Percentiles rank a stretch among this genome's conserved stretches.
phyloP scores from a whole-genome alignment of 2,888 invertebrate genomes.

The Eurytoma adleriae region DNA sequence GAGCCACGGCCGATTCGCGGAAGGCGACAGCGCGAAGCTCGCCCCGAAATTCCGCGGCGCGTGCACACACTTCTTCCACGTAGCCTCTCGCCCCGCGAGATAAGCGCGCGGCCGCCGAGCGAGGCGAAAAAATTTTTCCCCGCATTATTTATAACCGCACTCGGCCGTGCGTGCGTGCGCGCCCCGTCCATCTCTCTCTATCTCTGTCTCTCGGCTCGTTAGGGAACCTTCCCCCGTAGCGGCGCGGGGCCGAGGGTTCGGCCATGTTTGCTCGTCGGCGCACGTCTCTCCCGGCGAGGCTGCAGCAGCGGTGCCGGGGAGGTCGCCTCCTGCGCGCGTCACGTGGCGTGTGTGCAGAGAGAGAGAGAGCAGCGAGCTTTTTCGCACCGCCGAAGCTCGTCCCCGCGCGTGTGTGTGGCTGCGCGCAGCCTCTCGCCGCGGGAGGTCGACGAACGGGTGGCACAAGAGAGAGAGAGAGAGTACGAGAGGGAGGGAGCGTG shows the following conservation, averaged over 20 bases:
- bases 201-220: too few species aligned
- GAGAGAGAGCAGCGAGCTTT: too few species aligned
- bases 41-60: background rate
- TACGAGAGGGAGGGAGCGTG: too few species aligned
- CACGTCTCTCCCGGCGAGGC: background rate
- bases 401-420: background rate
- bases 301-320: background rate
- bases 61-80: background rate
- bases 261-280: constrained; percentile 52
- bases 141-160: constrained; percentile 30
- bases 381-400: too few species aligned
- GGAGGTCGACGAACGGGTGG: too few species aligned
- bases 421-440: background rate
- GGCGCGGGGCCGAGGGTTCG: constrained; percentile 7
- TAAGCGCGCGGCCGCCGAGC: background rate
- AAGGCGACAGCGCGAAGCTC: too few species aligned
- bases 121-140: constrained; percentile 13
- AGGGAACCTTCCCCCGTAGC: too few species aligned
- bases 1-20: too few species aligned
- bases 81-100: background rate
- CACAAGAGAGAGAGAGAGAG: too few species aligned
- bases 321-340: background rate
- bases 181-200: background rate
- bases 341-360: too few species aligned
- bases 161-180: background rate